Evolutionary conservation across 1,140 invertebrate genomes (phyloP), one percentile per base, ranked within the genome.

Genomic region (Cotesia vestalis): DNA sequence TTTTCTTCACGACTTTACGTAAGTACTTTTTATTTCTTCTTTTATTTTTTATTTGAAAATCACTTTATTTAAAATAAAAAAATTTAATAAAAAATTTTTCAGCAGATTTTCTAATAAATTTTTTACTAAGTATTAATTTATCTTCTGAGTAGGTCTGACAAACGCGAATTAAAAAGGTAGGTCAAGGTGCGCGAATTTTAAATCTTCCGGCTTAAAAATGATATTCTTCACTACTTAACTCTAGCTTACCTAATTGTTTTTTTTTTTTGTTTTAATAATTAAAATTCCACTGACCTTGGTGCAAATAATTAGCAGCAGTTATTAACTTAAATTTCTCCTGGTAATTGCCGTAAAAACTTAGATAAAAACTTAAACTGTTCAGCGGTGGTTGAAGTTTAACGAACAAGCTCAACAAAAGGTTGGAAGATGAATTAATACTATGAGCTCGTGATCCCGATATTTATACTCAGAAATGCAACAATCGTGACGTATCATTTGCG

Each of bases 381-480:
- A 61, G 59, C 8, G 46, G 6, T 20, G 17, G 17, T 2, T 59
- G 17, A 17, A 27, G 9, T 9, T 4, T 2, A 27, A 59, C 57
- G 14, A 20, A 59, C 20, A 9, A 59, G 14, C 20, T 59, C 57
- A 20, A 59, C 20, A 59, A 59, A 59, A 52, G 38, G 59, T 35
- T 62, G 66, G 69, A 71, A 75, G 38, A 73, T 70, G 68, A 71
- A 78, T 76, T 78, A 77, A 34, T 71, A 75, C 71, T 69, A 59
- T 74, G 62, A 71, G 73, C 67, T 78, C 76, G 74, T 69, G 69
- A 75, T 73, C 77, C 75, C 74, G 73, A 75, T 75, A 77, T 80
- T 80, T 80, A 80, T 80, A 80, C 78, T 80, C 76, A 53, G 46
- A 78, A 80, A 79, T 76, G 74, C 73, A 77, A 78, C 75, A 76